Base-by-base conservation (phyloP, 2,797 vertebrate species). In the Sternotherus odoratus region DNA sequence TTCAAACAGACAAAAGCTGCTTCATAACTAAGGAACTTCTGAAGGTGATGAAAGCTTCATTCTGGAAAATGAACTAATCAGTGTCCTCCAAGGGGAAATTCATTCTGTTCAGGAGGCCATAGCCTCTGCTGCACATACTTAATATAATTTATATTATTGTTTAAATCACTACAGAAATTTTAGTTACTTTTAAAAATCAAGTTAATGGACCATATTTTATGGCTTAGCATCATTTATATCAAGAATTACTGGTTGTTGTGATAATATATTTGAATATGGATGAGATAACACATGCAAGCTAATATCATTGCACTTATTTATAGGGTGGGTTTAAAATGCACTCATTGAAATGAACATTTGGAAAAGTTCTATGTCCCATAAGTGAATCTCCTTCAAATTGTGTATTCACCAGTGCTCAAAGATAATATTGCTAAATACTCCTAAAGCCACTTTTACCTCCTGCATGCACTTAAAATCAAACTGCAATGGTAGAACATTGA, bases 91-190 rank as follows among this genome's bases (percentile, higher is more conserved):
- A 97, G 96, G 97, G 94, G 95, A 96, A 97, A 97, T 95, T 96
- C 89, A 94, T 97, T 96, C 95, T 97, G 87, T 95, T 97, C 94
- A 96, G 97, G 90, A 97, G 88, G 91, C 93, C 86, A 12, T 94
- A 97, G 95, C 89, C 93, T 97, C 95, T 96, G 94, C 89, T 97
- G 92, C 86, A 96, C 75, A 93, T 93, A 96, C 87, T 97, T 97
- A 97, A 94, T 93, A 94, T 97, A 96, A 98, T 98, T 97, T 97
- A 96, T 97, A 97, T 96, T 97, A 97, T 97, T 97, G 94, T 96
- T 97, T 97, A 97, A 97, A 97, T 97, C 92, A 95, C 94, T 95
- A 93, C 90, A 91, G 97, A 97, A 96, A 97, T 97, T 96, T 97
- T 97, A 95, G 97, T 97, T 96, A 98, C 95, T 97, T 96, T 97